A percentile compares a stretch with the other conserved stretches of the same genome.
Evolutionary conservation across 2,113 vertebrate species (phyloP).

Genomic region (Capreolus pygargus): DNA sequence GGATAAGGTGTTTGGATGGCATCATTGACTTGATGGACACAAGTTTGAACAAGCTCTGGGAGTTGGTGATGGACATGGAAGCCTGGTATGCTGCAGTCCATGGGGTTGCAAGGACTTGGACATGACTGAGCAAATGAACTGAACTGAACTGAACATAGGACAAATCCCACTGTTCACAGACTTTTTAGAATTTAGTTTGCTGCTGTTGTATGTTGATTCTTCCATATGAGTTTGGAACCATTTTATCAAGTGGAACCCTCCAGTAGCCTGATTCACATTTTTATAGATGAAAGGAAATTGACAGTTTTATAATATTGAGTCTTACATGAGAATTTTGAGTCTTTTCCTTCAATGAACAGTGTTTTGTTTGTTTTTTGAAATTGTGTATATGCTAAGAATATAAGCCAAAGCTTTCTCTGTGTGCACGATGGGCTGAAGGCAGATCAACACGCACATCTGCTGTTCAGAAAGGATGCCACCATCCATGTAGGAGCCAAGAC

Average conservation of each 20-base stretch:
- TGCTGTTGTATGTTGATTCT: not conserved
- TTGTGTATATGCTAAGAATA: not conserved
- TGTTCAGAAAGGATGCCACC: not conserved
- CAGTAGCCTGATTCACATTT: not conserved
- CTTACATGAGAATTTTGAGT: not conserved
- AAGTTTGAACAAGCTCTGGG: not conserved
- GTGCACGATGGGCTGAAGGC: not conserved
- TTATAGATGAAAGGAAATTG: not conserved
- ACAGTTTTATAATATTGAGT: not conserved
- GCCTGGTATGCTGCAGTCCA: not conserved
- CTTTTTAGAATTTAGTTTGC: not conserved
- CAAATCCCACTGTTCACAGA: not conserved
- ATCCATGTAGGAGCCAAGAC: not conserved
- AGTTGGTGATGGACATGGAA: not conserved
- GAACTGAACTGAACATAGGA: not conserved
- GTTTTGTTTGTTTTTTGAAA: not conserved
- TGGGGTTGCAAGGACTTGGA: not conserved
- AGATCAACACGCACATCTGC: not conserved
- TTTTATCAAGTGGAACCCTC: not conserved
- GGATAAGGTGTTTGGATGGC: not conserved
- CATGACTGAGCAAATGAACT: not conserved
- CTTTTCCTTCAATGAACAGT: not conserved
- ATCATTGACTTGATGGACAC: not conserved
- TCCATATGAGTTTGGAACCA: not conserved
- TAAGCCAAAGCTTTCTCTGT: not conserved